Evolutionary conservation across 1,140 invertebrate species (phyloP).

Genomic region (Neoseiulus cucumeris): DNA sequence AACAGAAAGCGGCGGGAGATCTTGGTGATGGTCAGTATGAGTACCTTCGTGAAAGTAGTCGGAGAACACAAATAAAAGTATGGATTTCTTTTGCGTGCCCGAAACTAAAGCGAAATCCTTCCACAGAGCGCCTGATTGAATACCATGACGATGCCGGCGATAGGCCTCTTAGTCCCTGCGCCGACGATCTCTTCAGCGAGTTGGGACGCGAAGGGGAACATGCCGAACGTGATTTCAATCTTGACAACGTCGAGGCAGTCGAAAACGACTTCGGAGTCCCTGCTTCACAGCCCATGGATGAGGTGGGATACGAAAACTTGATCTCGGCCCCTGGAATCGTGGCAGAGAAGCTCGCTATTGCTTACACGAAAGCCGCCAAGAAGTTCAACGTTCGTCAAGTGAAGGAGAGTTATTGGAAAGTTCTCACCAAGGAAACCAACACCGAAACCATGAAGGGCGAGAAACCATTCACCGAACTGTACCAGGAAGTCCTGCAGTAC

Average conservation of each 20-base stretch:
- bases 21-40: background rate
- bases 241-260: background rate
- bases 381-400: conserved; percentile 2
- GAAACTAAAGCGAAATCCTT: too few species aligned
- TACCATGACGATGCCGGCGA: background rate
- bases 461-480: background rate
- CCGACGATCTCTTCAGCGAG: background rate
- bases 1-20: background rate
- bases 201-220: background rate
- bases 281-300: background rate
- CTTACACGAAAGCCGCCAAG: conserved; percentile 2
- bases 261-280: conserved; percentile 4
- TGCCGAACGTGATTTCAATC: background rate
- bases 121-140: background rate
- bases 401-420: conserved; percentile 9
- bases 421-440: background rate
- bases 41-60: too few species aligned
- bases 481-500: background rate
- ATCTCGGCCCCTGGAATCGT: background rate
- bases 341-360: background rate
- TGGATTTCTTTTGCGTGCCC: too few species aligned
- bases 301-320: background rate
- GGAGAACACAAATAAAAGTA: too few species aligned
- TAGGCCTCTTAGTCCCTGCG: background rate
- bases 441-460: conserved; percentile 1